phyloP scores from a whole-genome alignment of 1,140 invertebrate species.

The Drosophila punjabiensis region DNA sequence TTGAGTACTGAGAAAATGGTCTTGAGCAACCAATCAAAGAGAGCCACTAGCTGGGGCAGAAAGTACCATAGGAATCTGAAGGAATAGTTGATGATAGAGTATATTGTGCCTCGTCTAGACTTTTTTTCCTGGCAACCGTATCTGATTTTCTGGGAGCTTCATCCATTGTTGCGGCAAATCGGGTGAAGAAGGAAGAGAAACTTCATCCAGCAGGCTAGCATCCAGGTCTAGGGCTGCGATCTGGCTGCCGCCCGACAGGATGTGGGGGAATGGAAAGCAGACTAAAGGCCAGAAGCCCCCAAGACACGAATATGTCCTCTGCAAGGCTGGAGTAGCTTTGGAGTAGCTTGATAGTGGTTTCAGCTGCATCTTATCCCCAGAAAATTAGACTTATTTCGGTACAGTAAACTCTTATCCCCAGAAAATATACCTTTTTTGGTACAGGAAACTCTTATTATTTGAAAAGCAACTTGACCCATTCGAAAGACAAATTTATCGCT shows the following conservation, averaged over 20 bases:
- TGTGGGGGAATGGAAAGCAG: slow-evolving; percentile 14
- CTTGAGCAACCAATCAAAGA: not conserved
- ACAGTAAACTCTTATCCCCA: not conserved
- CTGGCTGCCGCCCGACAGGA: slow-evolving; percentile 38
- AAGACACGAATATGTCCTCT: slow-evolving; percentile 4
- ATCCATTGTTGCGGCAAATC: not conserved
- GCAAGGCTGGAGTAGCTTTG: too few relatives aligned
- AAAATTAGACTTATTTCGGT: not conserved
- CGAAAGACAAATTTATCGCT: not conserved
- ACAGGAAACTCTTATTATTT: too few relatives aligned
- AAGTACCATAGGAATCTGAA: not conserved
- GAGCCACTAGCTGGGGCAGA: too few relatives aligned
- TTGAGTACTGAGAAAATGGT: not conserved
- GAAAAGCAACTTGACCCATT: not conserved
- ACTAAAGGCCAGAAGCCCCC: slow-evolving; percentile 13
- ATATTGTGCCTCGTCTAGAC: not conserved
- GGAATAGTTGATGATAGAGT: not conserved
- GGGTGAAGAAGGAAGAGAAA: slow-evolving; percentile 14
- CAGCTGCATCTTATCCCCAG: not conserved
- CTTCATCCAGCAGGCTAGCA: slow-evolving; percentile 19
- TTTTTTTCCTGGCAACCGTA: not conserved
- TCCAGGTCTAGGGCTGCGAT: slow-evolving; percentile 27
- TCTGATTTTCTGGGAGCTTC: not conserved
- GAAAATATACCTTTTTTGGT: too few relatives aligned
- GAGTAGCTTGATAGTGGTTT: slow-evolving; percentile 20